phyloP scores from a whole-genome alignment of 35 echinoderm and acorn worm genomes.

The Heliocidaris tuberculata region DNA sequence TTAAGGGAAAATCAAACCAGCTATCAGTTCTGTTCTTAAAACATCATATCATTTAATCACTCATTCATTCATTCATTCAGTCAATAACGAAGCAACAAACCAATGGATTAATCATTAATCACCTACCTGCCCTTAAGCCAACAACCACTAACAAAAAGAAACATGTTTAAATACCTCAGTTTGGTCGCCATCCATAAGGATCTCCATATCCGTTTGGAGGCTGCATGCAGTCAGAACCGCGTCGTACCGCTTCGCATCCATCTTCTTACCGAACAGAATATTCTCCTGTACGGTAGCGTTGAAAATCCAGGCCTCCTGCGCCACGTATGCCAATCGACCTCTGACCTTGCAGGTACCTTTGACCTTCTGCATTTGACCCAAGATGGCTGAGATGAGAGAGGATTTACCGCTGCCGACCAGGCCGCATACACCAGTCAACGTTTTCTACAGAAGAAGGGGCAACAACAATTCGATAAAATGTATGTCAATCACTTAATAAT shows the following conservation, averaged over 20 bases:
- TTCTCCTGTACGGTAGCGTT: conserved; percentile 79
- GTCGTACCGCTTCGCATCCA: conserved; percentile 65
- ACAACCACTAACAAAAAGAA: not conserved
- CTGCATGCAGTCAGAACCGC: conserved; percentile 66
- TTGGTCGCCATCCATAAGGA: conserved; percentile 72
- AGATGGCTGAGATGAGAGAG: conserved; percentile 84
- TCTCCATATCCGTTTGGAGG: conserved; percentile 79
- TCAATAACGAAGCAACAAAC: not conserved
- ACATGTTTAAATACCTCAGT: conserved; percentile 66
- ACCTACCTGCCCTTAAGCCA: not conserved
- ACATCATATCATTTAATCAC: not conserved
- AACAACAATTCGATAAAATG: not conserved
- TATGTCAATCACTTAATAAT: not conserved
- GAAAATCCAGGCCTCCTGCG: conserved; percentile 92
- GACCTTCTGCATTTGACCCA: conserved; percentile 77
- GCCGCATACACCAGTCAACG: conserved; percentile 85
- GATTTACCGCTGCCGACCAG: conserved; percentile 84
- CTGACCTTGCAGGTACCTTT: conserved; percentile 59
- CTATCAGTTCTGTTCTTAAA: too few relatives aligned
- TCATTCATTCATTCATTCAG: not conserved
- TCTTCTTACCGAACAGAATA: conserved; percentile 84
- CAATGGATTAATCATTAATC: too few relatives aligned
- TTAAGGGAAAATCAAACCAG: not conserved
- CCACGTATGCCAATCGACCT: conserved; percentile 85
- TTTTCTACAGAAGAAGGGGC: conserved; percentile 46